A percentile compares a stretch with the other conserved stretches of the same genome.
Evolutionary conservation across 2,797 vertebrate genomes (phyloP).

Genomic region (Arrhamphus sclerolepis): DNA sequence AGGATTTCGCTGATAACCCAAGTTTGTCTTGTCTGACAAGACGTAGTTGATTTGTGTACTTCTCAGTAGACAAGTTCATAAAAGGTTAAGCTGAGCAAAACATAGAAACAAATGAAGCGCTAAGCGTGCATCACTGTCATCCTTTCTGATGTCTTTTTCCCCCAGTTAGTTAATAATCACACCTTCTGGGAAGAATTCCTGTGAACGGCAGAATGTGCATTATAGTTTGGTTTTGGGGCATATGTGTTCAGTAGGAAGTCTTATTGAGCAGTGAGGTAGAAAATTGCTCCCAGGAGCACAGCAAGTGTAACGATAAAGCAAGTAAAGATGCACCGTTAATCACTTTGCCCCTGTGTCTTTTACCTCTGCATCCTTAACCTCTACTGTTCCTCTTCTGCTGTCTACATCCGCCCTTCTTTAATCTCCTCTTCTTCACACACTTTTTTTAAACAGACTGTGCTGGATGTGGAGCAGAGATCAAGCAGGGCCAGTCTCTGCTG

Average conservation of each 20-base stretch:
- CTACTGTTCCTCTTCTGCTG: too few relatives aligned
- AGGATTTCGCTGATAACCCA: constrained; percentile 23
- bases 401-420: background rate
- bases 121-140: constrained; percentile 46
- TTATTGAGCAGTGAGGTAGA: too few relatives aligned
- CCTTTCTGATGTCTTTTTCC: constrained; percentile 3
- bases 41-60: constrained; percentile 17
- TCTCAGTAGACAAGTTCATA: constrained; percentile 31
- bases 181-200: constrained; percentile 4
- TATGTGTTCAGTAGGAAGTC: too few relatives aligned
- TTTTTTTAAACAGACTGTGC: constrained; percentile 86
- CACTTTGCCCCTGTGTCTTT: background rate
- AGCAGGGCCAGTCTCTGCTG: constrained; percentile 95
- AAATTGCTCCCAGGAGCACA: too few relatives aligned
- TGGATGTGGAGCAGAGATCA: constrained; percentile 95
- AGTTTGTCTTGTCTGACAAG: constrained; percentile 50
- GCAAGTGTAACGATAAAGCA: too few relatives aligned
- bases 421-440: background rate
- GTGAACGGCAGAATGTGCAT: constrained; percentile 7
- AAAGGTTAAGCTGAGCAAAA: constrained; percentile 59
- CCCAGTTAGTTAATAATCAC: constrained; percentile 21
- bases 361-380: background rate
- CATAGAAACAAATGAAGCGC: constrained; percentile 55
- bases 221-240: background rate
- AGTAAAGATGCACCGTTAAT: background rate